Percentiles rank a stretch among this genome's conserved stretches.
Conservation (phyloP, 2,888 invertebrate genomes). For the Brenthis hecate region DNA sequence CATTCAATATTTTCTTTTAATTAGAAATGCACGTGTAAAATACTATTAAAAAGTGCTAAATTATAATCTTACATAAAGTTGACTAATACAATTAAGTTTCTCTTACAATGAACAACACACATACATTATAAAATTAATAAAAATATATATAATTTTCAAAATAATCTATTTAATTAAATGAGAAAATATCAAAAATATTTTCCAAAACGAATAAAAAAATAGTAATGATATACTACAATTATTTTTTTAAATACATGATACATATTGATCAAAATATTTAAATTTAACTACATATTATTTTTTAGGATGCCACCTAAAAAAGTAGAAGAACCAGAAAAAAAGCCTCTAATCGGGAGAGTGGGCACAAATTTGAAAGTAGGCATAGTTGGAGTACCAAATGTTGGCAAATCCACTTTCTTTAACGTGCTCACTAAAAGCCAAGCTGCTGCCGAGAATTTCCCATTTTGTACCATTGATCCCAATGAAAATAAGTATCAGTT, state of each 20-base stretch:
- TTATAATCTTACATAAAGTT: too few relatives aligned
- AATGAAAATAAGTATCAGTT: slow-evolving; percentile 98
- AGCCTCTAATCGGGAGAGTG: slow-evolving; percentile 95
- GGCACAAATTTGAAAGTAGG: slow-evolving; percentile 98
- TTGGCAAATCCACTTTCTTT: slow-evolving; percentile 99
- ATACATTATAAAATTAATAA: not conserved
- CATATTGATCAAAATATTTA: too few relatives aligned
- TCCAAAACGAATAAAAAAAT: too few relatives aligned
- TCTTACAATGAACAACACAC: not conserved
- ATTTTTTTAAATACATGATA: too few relatives aligned
- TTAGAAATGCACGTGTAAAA: slow-evolving; percentile 11
- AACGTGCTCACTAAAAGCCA: slow-evolving; percentile 99
- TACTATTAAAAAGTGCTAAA: not conserved
- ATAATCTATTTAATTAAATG: not conserved
- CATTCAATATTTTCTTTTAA: not conserved
- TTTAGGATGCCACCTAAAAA: slow-evolving; percentile 92
- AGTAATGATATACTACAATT: too few relatives aligned
- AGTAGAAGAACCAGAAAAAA: slow-evolving; percentile 93
- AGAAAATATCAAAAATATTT: too few relatives aligned
- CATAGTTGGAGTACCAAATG: slow-evolving; percentile 98
- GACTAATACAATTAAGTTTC: too few relatives aligned
- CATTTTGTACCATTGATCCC: slow-evolving; percentile 99
- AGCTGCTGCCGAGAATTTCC: slow-evolving; percentile 99
- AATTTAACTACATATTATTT: not conserved
- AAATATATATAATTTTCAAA: not conserved